phyloP scores from a whole-genome alignment of 2,797 vertebrate genomes.

The Harpagifer antarcticus region DNA sequence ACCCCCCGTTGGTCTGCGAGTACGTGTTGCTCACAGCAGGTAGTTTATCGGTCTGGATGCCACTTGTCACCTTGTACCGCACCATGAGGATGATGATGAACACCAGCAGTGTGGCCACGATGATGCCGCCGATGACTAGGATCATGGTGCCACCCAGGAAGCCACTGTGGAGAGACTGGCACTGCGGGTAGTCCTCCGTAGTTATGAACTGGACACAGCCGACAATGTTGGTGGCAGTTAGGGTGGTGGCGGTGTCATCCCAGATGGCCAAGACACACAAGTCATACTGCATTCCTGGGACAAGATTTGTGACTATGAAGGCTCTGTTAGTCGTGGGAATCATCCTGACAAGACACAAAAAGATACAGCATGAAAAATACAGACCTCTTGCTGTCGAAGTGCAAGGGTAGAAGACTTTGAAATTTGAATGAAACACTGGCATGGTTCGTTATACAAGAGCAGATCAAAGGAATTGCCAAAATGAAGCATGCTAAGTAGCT shows the following conservation, averaged over 20 bases:
- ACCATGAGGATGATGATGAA: slow-evolving; percentile 99
- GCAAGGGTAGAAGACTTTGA: slow-evolving; percentile 25
- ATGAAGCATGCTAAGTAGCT: slow-evolving; percentile 59
- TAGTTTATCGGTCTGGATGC: slow-evolving; percentile 86
- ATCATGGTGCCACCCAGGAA: slow-evolving; percentile 98
- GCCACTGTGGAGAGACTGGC: slow-evolving; percentile 95
- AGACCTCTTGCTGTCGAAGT: slow-evolving; percentile 16
- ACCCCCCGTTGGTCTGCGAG: slow-evolving; percentile 94
- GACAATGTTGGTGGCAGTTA: slow-evolving; percentile 97
- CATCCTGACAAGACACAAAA: slow-evolving; percentile 87
- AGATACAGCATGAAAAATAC: slow-evolving; percentile 36
- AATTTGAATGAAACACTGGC: slow-evolving; percentile 14
- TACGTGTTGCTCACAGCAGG: slow-evolving; percentile 91
- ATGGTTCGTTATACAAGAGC: slow-evolving; percentile 22
- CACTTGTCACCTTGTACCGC: slow-evolving; percentile 94
- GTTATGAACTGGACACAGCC: slow-evolving; percentile 97
- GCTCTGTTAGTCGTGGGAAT: slow-evolving; percentile 94
- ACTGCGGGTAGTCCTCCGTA: slow-evolving; percentile 94
- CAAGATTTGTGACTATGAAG: slow-evolving; percentile 95
- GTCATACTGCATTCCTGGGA: slow-evolving; percentile 96
- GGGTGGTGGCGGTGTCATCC: slow-evolving; percentile 96
- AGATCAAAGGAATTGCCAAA: slow-evolving; percentile 55
- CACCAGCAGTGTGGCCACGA: slow-evolving; percentile 94
- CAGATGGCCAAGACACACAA: slow-evolving; percentile 97
- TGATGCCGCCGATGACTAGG: slow-evolving; percentile 95